These are phyloP conservation scores for Nemurella pictetii DNA, from an alignment of 2,888 invertebrate species.

Conservation along the genomic window DNA sequence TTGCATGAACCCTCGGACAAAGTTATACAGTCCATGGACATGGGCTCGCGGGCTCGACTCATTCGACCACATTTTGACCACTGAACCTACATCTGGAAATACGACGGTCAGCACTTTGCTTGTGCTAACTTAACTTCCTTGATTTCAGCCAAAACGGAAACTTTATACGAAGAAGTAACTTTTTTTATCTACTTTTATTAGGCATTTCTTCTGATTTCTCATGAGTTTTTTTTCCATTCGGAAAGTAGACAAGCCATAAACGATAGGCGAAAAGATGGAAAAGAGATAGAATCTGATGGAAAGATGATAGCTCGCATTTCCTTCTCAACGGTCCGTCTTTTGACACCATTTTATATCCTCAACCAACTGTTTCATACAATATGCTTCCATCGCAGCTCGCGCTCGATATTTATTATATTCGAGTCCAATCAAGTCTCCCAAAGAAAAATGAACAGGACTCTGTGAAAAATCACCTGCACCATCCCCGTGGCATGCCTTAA, in stretches of 20 bases:
- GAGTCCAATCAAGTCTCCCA: background rate
- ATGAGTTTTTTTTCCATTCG: slow-evolving; percentile 2
- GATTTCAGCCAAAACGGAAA: background rate
- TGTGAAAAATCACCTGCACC: background rate
- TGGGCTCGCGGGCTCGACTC: background rate
- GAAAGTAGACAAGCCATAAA: background rate
- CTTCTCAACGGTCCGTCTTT: background rate
- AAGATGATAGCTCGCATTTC: background rate
- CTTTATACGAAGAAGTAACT: slow-evolving; percentile 12
- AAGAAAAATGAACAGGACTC: background rate
- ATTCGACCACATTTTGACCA: background rate
- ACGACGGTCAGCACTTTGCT: slow-evolving; percentile 25
- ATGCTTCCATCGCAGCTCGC: background rate
- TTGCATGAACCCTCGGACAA: background rate
- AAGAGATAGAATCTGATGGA: background rate
- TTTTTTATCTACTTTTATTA: slow-evolving; percentile 29
- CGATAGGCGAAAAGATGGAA: background rate
- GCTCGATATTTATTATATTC: slow-evolving; percentile 5
- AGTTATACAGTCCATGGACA: background rate
- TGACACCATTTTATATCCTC: background rate
- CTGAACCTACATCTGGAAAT: background rate
- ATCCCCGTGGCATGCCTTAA: too few relatives aligned
- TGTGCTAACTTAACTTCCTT: slow-evolving; percentile 8
- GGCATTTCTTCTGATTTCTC: slow-evolving; percentile 8
- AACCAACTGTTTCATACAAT: background rate